Percentiles rank a stretch among this genome's conserved stretches.
Evolutionary conservation across 1,140 invertebrate species (phyloP).

Genomic region (Arion vulgaris): DNA sequence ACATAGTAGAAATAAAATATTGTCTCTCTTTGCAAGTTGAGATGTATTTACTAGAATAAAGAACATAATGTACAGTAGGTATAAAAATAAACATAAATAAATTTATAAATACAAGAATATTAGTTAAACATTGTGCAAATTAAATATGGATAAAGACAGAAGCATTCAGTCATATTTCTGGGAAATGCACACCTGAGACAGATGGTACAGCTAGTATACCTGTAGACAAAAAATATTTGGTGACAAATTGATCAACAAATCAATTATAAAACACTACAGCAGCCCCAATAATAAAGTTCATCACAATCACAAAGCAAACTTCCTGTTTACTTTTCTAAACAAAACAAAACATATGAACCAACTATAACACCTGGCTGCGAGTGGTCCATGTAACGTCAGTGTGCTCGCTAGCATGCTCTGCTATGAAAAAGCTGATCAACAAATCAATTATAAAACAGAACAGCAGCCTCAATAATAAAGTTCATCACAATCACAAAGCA

Average conservation of each 20-base stretch:
- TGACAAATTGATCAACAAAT: conserved; percentile 4
- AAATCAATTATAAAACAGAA: background rate
- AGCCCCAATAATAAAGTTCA: background rate
- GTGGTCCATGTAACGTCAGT: background rate
- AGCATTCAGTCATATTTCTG: background rate
- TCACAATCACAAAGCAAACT: background rate
- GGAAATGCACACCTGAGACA: background rate
- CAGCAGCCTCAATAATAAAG: background rate
- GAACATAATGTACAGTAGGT: no score
- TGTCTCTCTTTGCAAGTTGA: no score
- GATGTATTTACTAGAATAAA: no score
- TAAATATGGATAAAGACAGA: background rate
- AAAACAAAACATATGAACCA: background rate
- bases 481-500: background rate
- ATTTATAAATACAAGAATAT: background rate
- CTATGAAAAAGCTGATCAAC: background rate
- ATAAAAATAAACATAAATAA: background rate
- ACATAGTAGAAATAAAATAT: no score
- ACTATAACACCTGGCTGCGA: background rate
- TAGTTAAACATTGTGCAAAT: background rate
- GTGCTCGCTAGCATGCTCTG: background rate
- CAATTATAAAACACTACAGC: background rate
- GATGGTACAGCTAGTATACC: background rate
- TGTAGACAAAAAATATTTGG: background rate
- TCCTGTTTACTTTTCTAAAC: background rate